phyloP scores from a whole-genome alignment of 2,888 invertebrate genomes.

The Smittia sp. region DNA sequence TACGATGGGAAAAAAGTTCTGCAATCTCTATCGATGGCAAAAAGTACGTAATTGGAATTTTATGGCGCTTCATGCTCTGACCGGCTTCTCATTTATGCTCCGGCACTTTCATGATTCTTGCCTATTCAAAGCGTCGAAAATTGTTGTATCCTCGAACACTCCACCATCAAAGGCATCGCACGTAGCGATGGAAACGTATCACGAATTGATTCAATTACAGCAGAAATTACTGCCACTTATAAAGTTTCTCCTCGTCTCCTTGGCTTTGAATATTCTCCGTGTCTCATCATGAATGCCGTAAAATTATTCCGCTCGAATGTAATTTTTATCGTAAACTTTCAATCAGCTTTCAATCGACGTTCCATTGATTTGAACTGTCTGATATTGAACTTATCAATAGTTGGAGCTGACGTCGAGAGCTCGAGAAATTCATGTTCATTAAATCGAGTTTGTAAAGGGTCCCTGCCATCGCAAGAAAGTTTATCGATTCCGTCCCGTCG shows the following conservation, averaged over 20 bases:
- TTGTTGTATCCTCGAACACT: background rate
- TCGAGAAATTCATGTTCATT: no score
- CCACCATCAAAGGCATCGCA: conserved; percentile 2
- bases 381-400: no score
- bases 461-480: no score
- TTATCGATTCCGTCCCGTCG: background rate
- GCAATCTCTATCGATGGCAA: conserved; percentile 1
- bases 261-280: background rate
- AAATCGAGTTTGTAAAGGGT: no score
- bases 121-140: conserved; percentile 9
- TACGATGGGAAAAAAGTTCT: background rate
- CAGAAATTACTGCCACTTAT: conserved; percentile 9
- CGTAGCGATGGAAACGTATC: conserved; percentile 28
- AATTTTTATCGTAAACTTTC: conserved; percentile 10
- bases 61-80: background rate
- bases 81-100: conserved; percentile 18
- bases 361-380: no score
- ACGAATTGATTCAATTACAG: conserved; percentile 27
- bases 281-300: background rate
- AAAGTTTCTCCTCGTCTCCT: background rate
- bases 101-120: background rate
- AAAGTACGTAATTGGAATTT: conserved; percentile 26
- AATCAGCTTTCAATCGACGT: background rate
- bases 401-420: no score
- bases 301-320: background rate